Conservation (phyloP, 2,888 invertebrate species). For the Tetropium fuscum region DNA sequence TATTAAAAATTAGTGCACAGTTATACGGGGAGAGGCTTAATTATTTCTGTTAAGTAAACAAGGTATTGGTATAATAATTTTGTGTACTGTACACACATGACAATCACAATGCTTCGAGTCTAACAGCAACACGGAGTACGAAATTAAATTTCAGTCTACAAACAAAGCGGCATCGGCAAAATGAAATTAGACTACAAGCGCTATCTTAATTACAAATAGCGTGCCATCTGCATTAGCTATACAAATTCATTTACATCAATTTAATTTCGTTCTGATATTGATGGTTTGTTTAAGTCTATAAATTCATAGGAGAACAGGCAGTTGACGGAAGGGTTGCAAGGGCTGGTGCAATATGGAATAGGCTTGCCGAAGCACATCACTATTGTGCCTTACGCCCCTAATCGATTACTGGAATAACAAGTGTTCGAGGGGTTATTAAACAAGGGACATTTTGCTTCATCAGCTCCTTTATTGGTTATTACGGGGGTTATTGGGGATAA, state of each 20-base stretch:
- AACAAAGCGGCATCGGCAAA: constrained; percentile 38
- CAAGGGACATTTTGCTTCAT: constrained; percentile 63
- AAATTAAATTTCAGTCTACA: constrained; percentile 43
- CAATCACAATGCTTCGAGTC: constrained; percentile 6
- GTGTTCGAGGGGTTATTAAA: constrained; percentile 59
- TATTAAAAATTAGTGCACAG: too few relatives aligned
- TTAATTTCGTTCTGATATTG: constrained; percentile 47
- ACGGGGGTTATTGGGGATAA: constrained; percentile 54
- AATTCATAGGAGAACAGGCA: constrained; percentile 17
- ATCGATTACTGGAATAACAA: constrained; percentile 58
- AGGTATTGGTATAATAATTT: too few relatives aligned
- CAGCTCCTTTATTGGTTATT: constrained; percentile 64
- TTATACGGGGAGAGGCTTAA: too few relatives aligned
- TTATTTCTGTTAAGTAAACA: too few relatives aligned
- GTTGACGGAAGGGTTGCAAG: constrained; percentile 7
- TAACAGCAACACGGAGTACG: constrained; percentile 20
- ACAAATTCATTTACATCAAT: constrained; percentile 51
- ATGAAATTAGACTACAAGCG: constrained; percentile 37
- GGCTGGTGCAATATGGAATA: neutral
- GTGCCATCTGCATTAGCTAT: constrained; percentile 37
- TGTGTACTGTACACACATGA: constrained; percentile 8
- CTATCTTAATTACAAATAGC: constrained; percentile 42
- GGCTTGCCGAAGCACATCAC: constrained; percentile 31
- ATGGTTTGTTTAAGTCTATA: constrained; percentile 51
- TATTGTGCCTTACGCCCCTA: constrained; percentile 51